phyloP scores from a whole-genome alignment of 2,888 invertebrate genomes.

The Cosmopolites sordidus region DNA sequence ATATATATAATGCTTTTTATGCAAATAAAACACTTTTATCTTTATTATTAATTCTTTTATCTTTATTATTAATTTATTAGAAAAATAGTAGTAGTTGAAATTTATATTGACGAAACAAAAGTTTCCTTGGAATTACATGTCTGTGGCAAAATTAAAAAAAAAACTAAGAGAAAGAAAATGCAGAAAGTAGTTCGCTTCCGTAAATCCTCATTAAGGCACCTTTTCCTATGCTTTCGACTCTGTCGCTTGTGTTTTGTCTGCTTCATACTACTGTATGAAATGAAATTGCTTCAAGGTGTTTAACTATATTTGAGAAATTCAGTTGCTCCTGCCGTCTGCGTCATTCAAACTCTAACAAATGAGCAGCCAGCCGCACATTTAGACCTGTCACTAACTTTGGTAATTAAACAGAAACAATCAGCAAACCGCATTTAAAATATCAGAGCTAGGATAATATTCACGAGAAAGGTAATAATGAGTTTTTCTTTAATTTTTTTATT shows the following conservation, averaged over 20 bases:
- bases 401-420: slow-evolving; percentile 14
- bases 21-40: too few species aligned
- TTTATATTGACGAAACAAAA: too few species aligned
- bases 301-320: slow-evolving; percentile 4
- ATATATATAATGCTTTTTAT: too few species aligned
- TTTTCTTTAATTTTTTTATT: too few species aligned
- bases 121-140: too few species aligned
- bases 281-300: not conserved
- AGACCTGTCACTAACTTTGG: slow-evolving; percentile 17
- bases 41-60: too few species aligned
- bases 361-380: slow-evolving; percentile 11
- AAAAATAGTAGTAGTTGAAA: too few species aligned
- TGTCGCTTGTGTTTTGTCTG: not conserved
- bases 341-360: slow-evolving; percentile 13
- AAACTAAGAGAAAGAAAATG: not conserved
- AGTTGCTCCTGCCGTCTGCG: slow-evolving; percentile 5
- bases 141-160: too few species aligned
- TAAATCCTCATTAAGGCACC: not conserved
- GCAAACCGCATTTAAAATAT: slow-evolving; percentile 6
- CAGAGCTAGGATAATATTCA: slow-evolving; percentile 1
- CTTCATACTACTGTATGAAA: not conserved
- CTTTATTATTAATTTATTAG: too few species aligned
- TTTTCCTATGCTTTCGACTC: not conserved
- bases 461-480: not conserved
- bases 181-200: not conserved